Conservation (phyloP, 2,888 invertebrate genomes). For the Phyto melanocephala region DNA sequence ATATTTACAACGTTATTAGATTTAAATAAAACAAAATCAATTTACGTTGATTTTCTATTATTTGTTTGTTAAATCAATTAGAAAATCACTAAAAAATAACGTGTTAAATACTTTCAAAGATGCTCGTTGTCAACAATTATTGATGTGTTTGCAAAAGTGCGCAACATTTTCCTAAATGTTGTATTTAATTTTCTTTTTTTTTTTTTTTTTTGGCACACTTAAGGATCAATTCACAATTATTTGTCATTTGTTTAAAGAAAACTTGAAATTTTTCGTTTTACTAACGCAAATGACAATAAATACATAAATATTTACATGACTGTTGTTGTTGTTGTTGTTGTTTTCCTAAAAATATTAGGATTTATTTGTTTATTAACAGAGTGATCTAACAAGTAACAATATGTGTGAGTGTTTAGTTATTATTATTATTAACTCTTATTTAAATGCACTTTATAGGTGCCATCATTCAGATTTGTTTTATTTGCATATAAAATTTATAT, state of each 20-base stretch:
- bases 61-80: constrained; percentile 57
- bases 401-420: not conserved
- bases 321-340: not conserved
- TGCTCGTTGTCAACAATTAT: not conserved
- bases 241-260: constrained; percentile 18
- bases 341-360: not conserved
- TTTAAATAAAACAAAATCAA: constrained; percentile 34
- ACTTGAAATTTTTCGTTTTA: constrained; percentile 32
- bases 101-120: constrained; percentile 14
- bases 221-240: constrained; percentile 3
- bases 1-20: constrained; percentile 27
- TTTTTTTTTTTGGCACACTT: not conserved
- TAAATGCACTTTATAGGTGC: constrained; percentile 29
- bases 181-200: not conserved
- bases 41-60: constrained; percentile 51
- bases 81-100: constrained; percentile 52
- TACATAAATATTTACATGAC: not conserved
- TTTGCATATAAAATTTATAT: constrained; percentile 41
- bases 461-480: constrained; percentile 35
- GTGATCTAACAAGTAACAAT: not conserved
- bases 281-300: constrained; percentile 5
- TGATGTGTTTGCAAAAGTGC: constrained; percentile 18
- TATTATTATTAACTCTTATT: not conserved
- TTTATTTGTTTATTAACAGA: not conserved
- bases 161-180: constrained; percentile 24